These are phyloP conservation scores for Crepidodera aurea DNA, from an alignment of 2,888 invertebrate genomes.

Conservation along the genomic window DNA sequence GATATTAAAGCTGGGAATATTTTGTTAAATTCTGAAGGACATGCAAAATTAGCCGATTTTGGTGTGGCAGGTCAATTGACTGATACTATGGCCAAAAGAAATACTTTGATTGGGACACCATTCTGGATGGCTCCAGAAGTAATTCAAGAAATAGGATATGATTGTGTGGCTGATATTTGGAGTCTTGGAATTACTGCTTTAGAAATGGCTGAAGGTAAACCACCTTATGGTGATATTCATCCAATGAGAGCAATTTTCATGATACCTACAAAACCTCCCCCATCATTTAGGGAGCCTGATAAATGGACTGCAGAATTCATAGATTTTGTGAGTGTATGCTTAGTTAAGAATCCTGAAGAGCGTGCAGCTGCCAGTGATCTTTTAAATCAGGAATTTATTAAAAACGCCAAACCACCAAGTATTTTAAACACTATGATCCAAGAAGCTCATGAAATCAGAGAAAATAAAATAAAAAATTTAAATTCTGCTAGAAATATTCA, in stretches of 20 bases:
- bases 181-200: slow-evolving; percentile 96
- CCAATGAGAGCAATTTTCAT: slow-evolving; percentile 98
- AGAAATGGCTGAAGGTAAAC: slow-evolving; percentile 99
- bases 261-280: slow-evolving; percentile 99
- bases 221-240: slow-evolving; percentile 96
- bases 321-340: slow-evolving; percentile 93
- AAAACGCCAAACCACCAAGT: slow-evolving; percentile 82
- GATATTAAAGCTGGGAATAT: slow-evolving; percentile 90
- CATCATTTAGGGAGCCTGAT: slow-evolving; percentile 95
- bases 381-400: slow-evolving; percentile 82
- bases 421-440: slow-evolving; percentile 91
- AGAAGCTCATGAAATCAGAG: slow-evolving; percentile 89
- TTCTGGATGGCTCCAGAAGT: slow-evolving; percentile 99
- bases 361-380: slow-evolving; percentile 90
- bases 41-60: slow-evolving; percentile 98
- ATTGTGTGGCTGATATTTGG: slow-evolving; percentile 99
- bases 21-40: slow-evolving; percentile 95
- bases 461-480: slow-evolving; percentile 70
- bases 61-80: slow-evolving; percentile 99
- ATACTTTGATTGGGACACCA: slow-evolving; percentile 74
- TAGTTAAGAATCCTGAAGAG: slow-evolving; percentile 93
- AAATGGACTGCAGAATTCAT: slow-evolving; percentile 97
- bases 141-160: slow-evolving; percentile 99
- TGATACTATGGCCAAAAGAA: slow-evolving; percentile 64
- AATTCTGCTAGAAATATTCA: slow-evolving; percentile 69